These are phyloP conservation scores for Xenopus laevis DNA, from an alignment of 2,113 vertebrate species.

Conservation along the genomic window DNA sequence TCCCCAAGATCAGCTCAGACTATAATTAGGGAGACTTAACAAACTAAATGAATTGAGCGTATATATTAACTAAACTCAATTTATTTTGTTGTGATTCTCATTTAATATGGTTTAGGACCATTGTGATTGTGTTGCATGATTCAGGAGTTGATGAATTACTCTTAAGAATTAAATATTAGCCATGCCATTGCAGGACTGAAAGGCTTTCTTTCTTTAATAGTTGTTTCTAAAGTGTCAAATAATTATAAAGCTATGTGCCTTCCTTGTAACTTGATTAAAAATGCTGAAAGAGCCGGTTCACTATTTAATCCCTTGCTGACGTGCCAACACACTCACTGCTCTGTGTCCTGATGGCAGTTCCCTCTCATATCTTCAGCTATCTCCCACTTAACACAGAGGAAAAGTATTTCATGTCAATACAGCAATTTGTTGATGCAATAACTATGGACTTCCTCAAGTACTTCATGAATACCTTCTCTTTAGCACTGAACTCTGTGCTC, in stretches of 20 bases:
- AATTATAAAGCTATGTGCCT: not conserved
- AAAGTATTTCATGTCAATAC: constrained; percentile 19
- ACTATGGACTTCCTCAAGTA: constrained; percentile 13
- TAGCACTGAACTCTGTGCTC: constrained; percentile 1
- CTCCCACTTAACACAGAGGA: constrained; percentile 36
- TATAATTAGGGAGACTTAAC: no score
- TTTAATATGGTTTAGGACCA: no score
- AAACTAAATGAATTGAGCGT: no score
- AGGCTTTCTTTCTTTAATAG: not conserved
- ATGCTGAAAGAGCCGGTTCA: constrained; percentile 46
- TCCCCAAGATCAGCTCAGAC: no score
- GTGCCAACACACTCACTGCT: constrained; percentile 42
- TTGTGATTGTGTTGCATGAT: no score
- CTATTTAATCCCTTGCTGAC: constrained; percentile 39
- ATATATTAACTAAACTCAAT: no score
- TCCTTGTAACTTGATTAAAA: constrained; percentile 34
- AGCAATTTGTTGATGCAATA: constrained; percentile 12
- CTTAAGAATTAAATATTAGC: not conserved
- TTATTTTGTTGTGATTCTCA: no score
- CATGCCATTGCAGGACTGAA: not conserved
- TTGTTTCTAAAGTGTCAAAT: constrained; percentile 3
- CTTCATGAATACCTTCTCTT: constrained; percentile 19
- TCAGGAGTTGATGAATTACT: no score
- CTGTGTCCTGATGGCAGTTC: constrained; percentile 37
- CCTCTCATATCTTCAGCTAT: constrained; percentile 31